Conservation (phyloP, 2,888 invertebrate genomes). For the Ecdyonurus torrentis region DNA sequence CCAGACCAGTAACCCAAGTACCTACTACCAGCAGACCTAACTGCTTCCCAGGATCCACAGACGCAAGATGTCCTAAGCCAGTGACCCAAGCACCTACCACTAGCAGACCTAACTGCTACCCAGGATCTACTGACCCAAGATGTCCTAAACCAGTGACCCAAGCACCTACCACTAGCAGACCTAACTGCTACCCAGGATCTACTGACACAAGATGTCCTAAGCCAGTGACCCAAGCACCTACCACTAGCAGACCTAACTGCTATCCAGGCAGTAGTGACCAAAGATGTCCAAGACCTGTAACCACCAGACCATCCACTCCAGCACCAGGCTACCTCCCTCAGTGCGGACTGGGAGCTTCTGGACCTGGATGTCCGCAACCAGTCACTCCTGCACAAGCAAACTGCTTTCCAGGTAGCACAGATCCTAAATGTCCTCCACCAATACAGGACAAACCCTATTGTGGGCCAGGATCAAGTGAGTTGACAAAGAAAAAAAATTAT, state of each 20-base stretch:
- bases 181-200: conserved; percentile 23
- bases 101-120: too few relatives aligned
- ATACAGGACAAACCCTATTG: too few relatives aligned
- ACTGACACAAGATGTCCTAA: conserved; percentile 21
- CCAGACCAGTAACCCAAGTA: too few relatives aligned
- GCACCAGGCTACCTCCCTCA: conserved; percentile 15
- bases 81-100: conserved; percentile 15
- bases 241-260: conserved; percentile 8
- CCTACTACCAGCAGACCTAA: too few relatives aligned
- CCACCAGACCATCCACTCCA: conserved; percentile 14
- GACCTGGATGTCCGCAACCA: conserved; percentile 16
- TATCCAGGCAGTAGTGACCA: conserved; percentile 13
- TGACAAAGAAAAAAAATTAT: too few relatives aligned
- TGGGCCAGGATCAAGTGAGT: too few relatives aligned
- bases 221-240: conserved; percentile 8
- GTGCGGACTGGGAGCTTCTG: conserved; percentile 13
- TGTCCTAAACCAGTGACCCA: too few relatives aligned
- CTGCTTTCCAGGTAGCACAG: conserved; percentile 14
- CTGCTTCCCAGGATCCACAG: conserved; percentile 13
- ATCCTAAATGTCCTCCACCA: conserved; percentile 17
- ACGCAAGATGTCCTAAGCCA: conserved; percentile 13
- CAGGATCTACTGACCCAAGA: too few relatives aligned
- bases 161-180: too few relatives aligned
- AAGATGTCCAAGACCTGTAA: conserved; percentile 15
- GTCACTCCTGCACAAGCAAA: conserved; percentile 14